These are phyloP conservation scores for Ciconia maguari DNA, from an alignment of 2,113 vertebrate genomes.

Conservation along the genomic window DNA sequence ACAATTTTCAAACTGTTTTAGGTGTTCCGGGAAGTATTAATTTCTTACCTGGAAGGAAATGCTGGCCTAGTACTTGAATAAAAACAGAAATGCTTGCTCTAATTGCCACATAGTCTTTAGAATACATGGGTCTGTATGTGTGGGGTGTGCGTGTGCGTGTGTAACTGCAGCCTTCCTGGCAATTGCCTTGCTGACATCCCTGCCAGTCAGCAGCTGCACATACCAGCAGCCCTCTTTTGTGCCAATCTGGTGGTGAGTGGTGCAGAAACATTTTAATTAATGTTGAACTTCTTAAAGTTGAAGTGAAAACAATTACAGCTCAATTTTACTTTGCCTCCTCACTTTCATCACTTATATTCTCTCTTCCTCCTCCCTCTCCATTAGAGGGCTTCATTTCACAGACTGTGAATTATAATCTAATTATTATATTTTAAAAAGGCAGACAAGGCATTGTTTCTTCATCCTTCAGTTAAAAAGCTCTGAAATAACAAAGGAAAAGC, in stretches of 20 bases:
- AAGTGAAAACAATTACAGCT: conserved; percentile 81
- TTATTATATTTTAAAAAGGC: conserved; percentile 61
- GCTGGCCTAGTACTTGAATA: not conserved
- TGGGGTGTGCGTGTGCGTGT: not conserved
- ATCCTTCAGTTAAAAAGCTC: conserved; percentile 58
- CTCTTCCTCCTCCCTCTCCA: conserved; percentile 73
- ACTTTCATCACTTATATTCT: conserved; percentile 67
- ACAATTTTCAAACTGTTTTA: not conserved
- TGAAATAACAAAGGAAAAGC: conserved; percentile 55
- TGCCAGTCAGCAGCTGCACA: conserved; percentile 45
- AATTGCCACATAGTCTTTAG: not conserved
- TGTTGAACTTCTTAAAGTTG: conserved; percentile 76
- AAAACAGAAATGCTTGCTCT: not conserved
- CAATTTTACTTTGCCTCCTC: conserved; percentile 74
- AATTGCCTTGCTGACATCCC: not conserved
- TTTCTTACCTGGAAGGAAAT: not conserved
- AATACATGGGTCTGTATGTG: not conserved
- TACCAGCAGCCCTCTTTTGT: conserved; percentile 24
- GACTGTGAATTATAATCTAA: conserved; percentile 76
- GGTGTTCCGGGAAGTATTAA: not conserved
- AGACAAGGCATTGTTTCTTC: conserved; percentile 63
- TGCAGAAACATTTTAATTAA: conserved; percentile 81
- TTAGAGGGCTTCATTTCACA: conserved; percentile 78
- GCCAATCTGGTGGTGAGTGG: conserved; percentile 70
- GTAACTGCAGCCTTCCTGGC: conserved; percentile 8